Evolutionary conservation across 2,113 vertebrate genomes (phyloP), one percentile per base, ranked within the genome.

Genomic region (Edolisoma coerulescens): DNA sequence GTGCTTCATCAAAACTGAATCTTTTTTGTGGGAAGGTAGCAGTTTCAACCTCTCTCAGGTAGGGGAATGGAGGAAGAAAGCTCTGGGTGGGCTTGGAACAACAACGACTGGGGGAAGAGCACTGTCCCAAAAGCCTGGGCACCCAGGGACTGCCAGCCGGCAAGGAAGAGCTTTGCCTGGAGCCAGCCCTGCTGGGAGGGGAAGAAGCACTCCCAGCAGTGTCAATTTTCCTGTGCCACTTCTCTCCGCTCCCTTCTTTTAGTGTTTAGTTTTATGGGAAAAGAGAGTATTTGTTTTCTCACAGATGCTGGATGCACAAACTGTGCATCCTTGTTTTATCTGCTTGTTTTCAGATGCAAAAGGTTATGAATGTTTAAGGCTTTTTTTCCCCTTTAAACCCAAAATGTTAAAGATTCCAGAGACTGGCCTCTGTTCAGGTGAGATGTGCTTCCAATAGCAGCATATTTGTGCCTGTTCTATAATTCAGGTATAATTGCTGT

Each of bases 71-170:
- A 82, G 45, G 44, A 75, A 27, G 56, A 17, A 23, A 35, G 27
- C 0, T 1, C 18, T 52, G 73, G 3, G 28, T 33, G 27, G 30
- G 49, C 63, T 68, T 27, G 23, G 24, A 82, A 13, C 60, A 24
- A 5, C 2, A 3, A 7, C 0, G 5, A 0, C 30, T 1, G 9
- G 9, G 14, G 26, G 4, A 32, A 64, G 45, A 84, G 44, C 57
- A 71, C 24, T 22, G 8, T 54, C 24, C 39, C 50, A 45, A 84
- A 59, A 86, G 3, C 39, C 47, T 50, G 65, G 52, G 27, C 15
- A 49, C 35, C 21, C 37, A 28, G 30, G 63, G 35, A 3, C 63
- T 87, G 71, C 18, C 41, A 23, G 27, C 0, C 1, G 3, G 27
- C 54, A n/a, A 39, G 70, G 47, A 37, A 22, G 47, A 61, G 30